A percentile compares a stretch with the other conserved stretches of the same genome.
Conservation (phyloP, 1,140 invertebrate species). For the Tetramorium parvispinum region DNA sequence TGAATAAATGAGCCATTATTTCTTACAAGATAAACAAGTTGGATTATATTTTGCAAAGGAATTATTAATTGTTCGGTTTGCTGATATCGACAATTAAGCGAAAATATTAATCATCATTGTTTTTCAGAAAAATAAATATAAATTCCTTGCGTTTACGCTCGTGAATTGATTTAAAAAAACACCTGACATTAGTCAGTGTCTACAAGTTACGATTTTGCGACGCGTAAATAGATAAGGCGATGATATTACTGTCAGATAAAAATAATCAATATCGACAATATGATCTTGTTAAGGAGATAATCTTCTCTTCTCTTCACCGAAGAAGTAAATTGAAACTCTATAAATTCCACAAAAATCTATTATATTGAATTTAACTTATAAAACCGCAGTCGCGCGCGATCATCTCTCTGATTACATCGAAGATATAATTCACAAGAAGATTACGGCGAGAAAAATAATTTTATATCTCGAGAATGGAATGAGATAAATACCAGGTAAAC, state of each 20-base stretch:
- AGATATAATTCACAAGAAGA: constrained; percentile 9
- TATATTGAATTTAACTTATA: constrained; percentile 4
- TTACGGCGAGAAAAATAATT: not conserved
- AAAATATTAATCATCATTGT: constrained; percentile 18
- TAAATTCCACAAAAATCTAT: not conserved
- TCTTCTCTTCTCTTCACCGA: constrained; percentile 8
- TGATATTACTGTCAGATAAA: not conserved
- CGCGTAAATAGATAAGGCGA: not conserved
- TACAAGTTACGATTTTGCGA: not conserved
- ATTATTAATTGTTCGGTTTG: constrained; percentile 1
- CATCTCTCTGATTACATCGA: constrained; percentile 9
- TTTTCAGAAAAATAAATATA: constrained; percentile 24
- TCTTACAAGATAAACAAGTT: not conserved
- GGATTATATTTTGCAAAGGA: not conserved
- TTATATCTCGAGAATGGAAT: constrained; percentile 35
- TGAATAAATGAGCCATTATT: not conserved
- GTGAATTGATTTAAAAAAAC: not conserved
- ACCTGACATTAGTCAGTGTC: not conserved
- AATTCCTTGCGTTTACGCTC: not conserved
- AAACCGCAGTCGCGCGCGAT: constrained; percentile 7
- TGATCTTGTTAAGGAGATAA: not conserved
- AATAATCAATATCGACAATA: not conserved
- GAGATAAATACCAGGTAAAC: constrained; percentile 43
- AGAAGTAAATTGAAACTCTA: constrained; percentile 16
- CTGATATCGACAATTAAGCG: not conserved